phyloP scores from a whole-genome alignment of 2,888 invertebrate genomes.

The Clivina fossor region DNA sequence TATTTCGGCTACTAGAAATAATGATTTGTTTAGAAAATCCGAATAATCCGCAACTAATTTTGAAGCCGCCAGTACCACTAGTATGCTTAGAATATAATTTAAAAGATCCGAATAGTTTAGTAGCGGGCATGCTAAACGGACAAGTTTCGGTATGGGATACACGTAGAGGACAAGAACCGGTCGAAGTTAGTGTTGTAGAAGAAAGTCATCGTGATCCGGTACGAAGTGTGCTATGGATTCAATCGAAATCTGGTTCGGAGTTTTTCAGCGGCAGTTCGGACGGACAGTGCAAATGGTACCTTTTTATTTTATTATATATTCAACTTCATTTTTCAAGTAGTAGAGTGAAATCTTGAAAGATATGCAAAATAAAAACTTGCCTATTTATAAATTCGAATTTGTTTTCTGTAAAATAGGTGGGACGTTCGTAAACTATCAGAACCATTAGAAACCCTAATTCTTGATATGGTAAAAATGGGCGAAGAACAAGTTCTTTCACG shows the following conservation, averaged over 20 bases:
- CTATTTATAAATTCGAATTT: too few relatives aligned
- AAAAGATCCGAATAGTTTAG: constrained; percentile 76
- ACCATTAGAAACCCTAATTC: constrained; percentile 69
- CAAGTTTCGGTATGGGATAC: constrained; percentile 85
- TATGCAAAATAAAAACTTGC: too few relatives aligned
- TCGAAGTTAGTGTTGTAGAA: constrained; percentile 66
- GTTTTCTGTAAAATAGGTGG: too few relatives aligned
- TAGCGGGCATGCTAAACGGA: constrained; percentile 77
- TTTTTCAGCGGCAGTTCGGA: constrained; percentile 93
- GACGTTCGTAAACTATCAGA: constrained; percentile 73
- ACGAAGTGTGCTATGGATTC: constrained; percentile 85
- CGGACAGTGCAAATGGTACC: constrained; percentile 83
- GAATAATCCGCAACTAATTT: constrained; percentile 75
- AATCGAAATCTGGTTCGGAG: constrained; percentile 92
- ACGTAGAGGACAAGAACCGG: constrained; percentile 79
- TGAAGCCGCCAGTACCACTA: constrained; percentile 76
- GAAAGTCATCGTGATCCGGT: constrained; percentile 88
- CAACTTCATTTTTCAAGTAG: too few relatives aligned
- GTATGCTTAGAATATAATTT: constrained; percentile 88
- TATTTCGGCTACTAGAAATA: too few relatives aligned
- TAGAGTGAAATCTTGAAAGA: too few relatives aligned
- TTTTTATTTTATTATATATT: too few relatives aligned
- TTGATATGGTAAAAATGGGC: constrained; percentile 67
- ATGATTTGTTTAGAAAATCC: constrained; percentile 88
- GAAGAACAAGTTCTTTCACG: constrained; percentile 64